Evolutionary conservation across 2,888 invertebrate species (phyloP).

Genomic region (Mythimna albipuncta): DNA sequence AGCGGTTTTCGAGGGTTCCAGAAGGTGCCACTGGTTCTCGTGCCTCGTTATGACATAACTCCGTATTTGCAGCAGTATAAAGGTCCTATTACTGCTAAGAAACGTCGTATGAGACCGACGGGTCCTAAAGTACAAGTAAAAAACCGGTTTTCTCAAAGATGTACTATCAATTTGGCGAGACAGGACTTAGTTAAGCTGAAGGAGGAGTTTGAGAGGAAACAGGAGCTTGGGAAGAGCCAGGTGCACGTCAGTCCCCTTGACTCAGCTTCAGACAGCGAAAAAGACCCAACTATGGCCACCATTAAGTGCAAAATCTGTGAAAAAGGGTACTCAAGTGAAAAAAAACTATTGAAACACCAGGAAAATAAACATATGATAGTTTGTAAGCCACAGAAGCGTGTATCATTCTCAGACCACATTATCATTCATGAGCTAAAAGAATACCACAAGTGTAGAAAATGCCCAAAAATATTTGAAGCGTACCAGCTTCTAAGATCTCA

Average conservation of each 20-base stretch:
- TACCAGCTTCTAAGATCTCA: constrained; percentile 77
- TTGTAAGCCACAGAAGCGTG: constrained; percentile 78
- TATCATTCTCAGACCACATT: constrained; percentile 84
- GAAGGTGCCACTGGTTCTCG: constrained; percentile 72
- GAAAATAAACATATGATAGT: constrained; percentile 82
- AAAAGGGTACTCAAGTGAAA: constrained; percentile 78
- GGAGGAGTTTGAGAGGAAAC: constrained; percentile 34
- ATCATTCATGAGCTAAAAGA: constrained; percentile 82
- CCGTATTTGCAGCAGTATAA: constrained; percentile 66
- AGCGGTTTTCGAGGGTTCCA: constrained; percentile 75
- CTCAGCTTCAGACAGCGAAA: constrained; percentile 66
- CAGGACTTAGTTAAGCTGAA: constrained; percentile 74
- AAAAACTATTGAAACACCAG: constrained; percentile 79
- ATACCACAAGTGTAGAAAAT: constrained; percentile 84
- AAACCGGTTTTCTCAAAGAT: constrained; percentile 65
- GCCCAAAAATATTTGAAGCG: constrained; percentile 79
- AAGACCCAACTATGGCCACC: constrained; percentile 61
- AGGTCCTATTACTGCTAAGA: constrained; percentile 1
- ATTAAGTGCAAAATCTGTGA: constrained; percentile 82
- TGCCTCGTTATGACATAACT: constrained; percentile 76
- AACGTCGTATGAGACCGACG: constrained; percentile 12
- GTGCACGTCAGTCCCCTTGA: constrained; percentile 44
- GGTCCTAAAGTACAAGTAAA: constrained; percentile 30
- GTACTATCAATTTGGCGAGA: constrained; percentile 72
- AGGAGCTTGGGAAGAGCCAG: constrained; percentile 13